Evolutionary conservation across 2,888 invertebrate genomes (phyloP).

Genomic region (Hermaeophaga mercurialis): DNA sequence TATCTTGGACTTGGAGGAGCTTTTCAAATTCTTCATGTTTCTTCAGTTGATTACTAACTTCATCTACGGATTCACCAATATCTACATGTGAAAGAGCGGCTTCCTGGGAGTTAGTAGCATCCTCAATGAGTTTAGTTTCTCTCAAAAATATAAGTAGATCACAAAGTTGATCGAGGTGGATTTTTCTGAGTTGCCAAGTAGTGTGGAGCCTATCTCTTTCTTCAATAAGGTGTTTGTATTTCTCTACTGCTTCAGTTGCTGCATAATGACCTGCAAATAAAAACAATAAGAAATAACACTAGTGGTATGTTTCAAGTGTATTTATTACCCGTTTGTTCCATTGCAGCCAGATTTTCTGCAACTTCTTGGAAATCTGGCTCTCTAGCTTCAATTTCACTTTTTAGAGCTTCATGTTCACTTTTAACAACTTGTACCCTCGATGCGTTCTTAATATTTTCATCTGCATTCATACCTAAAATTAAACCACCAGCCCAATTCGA

Average conservation of each 20-base stretch:
- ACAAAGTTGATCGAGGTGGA: conserved; percentile 86
- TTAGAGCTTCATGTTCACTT: conserved; percentile 81
- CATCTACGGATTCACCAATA: conserved; percentile 81
- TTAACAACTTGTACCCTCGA: conserved; percentile 80
- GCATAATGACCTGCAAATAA: conserved; percentile 71
- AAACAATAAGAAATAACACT: too few relatives aligned
- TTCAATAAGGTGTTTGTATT: conserved; percentile 75
- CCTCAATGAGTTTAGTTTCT: conserved; percentile 91
- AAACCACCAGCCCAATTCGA: conserved; percentile 86
- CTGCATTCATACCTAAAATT: conserved; percentile 76
- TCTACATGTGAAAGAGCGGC: conserved; percentile 71
- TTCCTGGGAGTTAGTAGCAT: conserved; percentile 87
- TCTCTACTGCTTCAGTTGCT: conserved; percentile 76
- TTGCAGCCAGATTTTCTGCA: conserved; percentile 76
- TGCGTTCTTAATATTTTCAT: conserved; percentile 82
- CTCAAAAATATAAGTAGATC: conserved; percentile 93
- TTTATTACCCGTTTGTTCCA: conserved; percentile 71
- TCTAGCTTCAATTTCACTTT: conserved; percentile 86
- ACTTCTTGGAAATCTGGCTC: conserved; percentile 79
- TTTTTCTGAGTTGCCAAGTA: conserved; percentile 88
- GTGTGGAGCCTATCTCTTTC: conserved; percentile 79
- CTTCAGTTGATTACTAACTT: conserved; percentile 86
- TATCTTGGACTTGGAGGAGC: conserved; percentile 84
- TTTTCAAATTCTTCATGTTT: conserved; percentile 96
- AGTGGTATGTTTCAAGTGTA: not conserved